Conservation (phyloP, 2,888 invertebrate genomes). For the Cosmia pyralina region DNA sequence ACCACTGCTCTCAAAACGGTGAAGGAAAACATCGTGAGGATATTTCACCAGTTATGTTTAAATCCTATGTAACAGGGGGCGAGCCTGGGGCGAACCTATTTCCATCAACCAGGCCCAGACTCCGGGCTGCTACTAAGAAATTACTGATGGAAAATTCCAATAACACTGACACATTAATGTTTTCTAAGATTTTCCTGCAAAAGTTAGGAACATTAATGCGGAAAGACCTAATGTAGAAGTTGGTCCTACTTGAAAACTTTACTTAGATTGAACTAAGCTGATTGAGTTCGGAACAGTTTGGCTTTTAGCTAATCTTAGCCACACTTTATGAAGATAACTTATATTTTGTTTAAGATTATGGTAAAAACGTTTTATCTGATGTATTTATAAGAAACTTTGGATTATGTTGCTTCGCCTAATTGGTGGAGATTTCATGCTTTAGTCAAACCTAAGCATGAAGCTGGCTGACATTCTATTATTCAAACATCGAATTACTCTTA, state of each 20-base stretch:
- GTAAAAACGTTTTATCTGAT: neutral
- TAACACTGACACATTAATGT: conserved; percentile 26
- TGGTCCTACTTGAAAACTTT: conserved; percentile 21
- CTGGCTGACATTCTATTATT: too few species aligned
- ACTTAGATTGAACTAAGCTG: conserved; percentile 31
- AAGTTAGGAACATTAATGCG: conserved; percentile 40
- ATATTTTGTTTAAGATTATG: conserved; percentile 12
- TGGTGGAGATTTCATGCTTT: too few species aligned
- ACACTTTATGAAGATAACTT: conserved; percentile 7
- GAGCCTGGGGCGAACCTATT: too few species aligned
- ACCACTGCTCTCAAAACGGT: too few species aligned
- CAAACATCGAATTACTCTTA: too few species aligned
- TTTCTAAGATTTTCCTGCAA: conserved; percentile 34
- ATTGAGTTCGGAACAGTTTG: conserved; percentile 24
- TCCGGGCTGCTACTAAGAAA: too few species aligned
- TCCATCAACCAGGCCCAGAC: too few species aligned
- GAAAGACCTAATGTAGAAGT: conserved; percentile 44
- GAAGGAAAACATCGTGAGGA: too few species aligned
- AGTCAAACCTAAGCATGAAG: too few species aligned
- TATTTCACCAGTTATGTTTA: too few species aligned
- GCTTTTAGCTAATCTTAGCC: conserved; percentile 37
- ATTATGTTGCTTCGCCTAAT: neutral
- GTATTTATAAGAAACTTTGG: neutral
- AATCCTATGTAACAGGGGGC: too few species aligned
- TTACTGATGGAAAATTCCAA: neutral